phyloP scores from a whole-genome alignment of 2,888 invertebrate species.

The Orthonychiurus folsomi region DNA sequence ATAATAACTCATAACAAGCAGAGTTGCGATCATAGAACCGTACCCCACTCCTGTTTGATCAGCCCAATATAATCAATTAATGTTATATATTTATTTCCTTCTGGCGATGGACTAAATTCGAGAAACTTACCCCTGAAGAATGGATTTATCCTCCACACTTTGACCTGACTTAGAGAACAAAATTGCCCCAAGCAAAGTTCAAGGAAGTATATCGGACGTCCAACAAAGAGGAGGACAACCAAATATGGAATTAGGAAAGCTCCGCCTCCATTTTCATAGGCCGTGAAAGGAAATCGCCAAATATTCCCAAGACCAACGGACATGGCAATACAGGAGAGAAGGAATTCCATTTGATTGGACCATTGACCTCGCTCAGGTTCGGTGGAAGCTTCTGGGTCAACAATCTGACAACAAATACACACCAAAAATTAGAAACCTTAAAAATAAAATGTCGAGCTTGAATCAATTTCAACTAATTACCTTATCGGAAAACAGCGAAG shows the following conservation, averaged over 20 bases:
- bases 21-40: slow-evolving; percentile 12
- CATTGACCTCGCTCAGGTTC: slow-evolving; percentile 45
- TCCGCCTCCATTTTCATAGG: slow-evolving; percentile 58
- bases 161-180: slow-evolving; percentile 46
- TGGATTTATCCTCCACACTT: slow-evolving; percentile 45
- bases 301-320: slow-evolving; percentile 60
- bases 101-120: neutral
- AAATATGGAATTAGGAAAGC: slow-evolving; percentile 46
- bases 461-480: neutral
- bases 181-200: slow-evolving; percentile 47
- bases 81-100: no score
- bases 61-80: neutral
- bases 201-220: slow-evolving; percentile 55
- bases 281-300: slow-evolving; percentile 59
- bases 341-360: slow-evolving; percentile 55
- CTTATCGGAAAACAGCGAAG: neutral
- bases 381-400: neutral
- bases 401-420: neutral
- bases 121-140: slow-evolving; percentile 32
- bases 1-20: slow-evolving; percentile 13
- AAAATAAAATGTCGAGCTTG: neutral
- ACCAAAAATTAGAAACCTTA: neutral
- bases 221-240: slow-evolving; percentile 55
- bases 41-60: slow-evolving; percentile 9
- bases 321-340: slow-evolving; percentile 63